phyloP scores from a whole-genome alignment of 1,140 invertebrate genomes.

The Drosophila sproati region DNA sequence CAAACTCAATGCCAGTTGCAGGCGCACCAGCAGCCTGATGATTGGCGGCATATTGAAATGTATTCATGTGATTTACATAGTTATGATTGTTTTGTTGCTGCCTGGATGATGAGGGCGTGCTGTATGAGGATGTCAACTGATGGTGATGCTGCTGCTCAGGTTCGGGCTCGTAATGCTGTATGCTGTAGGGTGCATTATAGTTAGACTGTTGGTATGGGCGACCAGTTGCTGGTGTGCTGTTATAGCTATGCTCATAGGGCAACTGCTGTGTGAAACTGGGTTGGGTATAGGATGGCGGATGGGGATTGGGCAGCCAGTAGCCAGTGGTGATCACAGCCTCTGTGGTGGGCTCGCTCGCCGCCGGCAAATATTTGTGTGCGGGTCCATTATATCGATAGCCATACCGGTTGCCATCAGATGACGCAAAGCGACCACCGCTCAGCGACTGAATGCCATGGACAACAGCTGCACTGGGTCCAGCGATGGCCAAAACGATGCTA shows the following conservation, averaged over 20 bases:
- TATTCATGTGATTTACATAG: constrained; percentile 27
- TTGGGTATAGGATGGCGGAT: not conserved
- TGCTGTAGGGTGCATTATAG: constrained; percentile 51
- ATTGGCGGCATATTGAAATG: constrained; percentile 46
- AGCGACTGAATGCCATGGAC: constrained; percentile 41
- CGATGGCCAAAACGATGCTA: not conserved
- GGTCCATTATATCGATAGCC: constrained; percentile 73
- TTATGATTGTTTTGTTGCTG: not conserved
- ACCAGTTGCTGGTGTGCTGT: constrained; percentile 7
- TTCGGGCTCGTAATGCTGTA: constrained; percentile 36
- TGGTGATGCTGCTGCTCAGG: constrained; percentile 15
- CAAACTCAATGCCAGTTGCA: constrained; percentile 32
- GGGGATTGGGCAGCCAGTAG: constrained; percentile 43
- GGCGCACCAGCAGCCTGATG: constrained; percentile 36
- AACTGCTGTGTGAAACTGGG: not conserved
- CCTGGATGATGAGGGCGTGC: constrained; percentile 16
- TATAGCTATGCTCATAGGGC: constrained; percentile 27
- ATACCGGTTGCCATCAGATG: constrained; percentile 24
- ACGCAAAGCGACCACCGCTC: not conserved
- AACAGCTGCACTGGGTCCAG: constrained; percentile 24
- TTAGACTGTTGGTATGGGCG: not conserved
- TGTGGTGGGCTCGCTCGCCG: constrained; percentile 35
- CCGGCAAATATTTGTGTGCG: constrained; percentile 65
- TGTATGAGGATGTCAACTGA: not conserved
- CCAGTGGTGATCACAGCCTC: constrained; percentile 34